Conservation (phyloP, 2,113 vertebrate genomes). For the Monopterus albus region DNA sequence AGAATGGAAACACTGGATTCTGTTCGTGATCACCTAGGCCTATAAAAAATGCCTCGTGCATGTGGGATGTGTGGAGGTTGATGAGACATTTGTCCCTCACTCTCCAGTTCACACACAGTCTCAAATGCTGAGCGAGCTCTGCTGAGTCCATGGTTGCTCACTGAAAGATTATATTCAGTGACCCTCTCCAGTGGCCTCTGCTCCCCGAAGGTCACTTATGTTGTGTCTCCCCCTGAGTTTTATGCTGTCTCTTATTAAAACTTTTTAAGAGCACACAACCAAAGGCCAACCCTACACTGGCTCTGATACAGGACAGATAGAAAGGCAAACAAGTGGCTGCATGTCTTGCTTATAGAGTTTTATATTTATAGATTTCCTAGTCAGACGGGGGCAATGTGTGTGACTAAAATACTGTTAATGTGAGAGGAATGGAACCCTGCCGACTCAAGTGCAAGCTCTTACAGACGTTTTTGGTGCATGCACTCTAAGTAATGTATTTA, state of each 20-base stretch:
- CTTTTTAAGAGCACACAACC: not conserved
- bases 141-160: constrained; percentile 60
- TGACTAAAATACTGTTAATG: constrained; percentile 1
- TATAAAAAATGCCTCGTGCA: not conserved
- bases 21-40: not conserved
- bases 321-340: not conserved
- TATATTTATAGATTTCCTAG: constrained; percentile 27
- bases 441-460: constrained; percentile 36
- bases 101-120: constrained; percentile 1
- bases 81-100: constrained; percentile 38
- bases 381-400: not conserved
- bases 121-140: constrained; percentile 50
- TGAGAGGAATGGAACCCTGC: constrained; percentile 19
- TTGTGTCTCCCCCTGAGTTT: constrained; percentile 40
- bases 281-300: not conserved
- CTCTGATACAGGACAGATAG: not conserved
- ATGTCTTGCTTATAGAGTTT: not conserved
- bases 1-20: not conserved
- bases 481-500: constrained; percentile 35
- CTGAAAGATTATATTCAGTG: constrained; percentile 50
- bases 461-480: constrained; percentile 2
- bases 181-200: constrained; percentile 40
- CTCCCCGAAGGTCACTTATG: constrained; percentile 63
- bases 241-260: constrained; percentile 12
- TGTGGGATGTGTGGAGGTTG: constrained; percentile 29